Evolutionary conservation across 2,113 vertebrate genomes (phyloP).

Genomic region (Todiramphus chloris): DNA sequence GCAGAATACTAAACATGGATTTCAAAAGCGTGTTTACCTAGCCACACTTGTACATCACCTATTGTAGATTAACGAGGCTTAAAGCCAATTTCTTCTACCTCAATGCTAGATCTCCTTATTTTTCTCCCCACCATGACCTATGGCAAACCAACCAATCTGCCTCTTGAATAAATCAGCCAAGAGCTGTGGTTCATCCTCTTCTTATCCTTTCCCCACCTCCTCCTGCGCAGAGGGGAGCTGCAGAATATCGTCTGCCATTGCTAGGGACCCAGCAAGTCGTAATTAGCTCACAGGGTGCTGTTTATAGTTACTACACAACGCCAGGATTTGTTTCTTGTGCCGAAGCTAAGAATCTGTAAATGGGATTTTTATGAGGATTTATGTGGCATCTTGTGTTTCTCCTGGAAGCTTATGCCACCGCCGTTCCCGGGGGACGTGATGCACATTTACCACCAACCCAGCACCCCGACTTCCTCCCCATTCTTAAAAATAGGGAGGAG

Average conservation of each 20-base stretch:
- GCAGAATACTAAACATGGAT: constrained; percentile 48
- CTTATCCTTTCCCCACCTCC: neutral
- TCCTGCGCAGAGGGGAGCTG: neutral
- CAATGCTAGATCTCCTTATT: neutral
- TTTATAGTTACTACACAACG: constrained; percentile 59
- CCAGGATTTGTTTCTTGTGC: constrained; percentile 60
- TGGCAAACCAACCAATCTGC: constrained; percentile 1
- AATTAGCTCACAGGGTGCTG: constrained; percentile 59
- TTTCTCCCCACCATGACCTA: neutral
- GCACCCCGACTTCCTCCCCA: neutral
- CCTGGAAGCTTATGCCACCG: constrained; percentile 59
- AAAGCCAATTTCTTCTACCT: constrained; percentile 37
- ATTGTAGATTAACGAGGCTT: neutral
- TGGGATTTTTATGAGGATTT: constrained; percentile 69
- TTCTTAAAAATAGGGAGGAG: constrained; percentile 49
- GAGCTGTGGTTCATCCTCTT: neutral
- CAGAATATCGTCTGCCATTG: constrained; percentile 30
- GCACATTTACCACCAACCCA: constrained; percentile 39
- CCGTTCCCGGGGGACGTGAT: neutral
- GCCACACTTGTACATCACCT: neutral
- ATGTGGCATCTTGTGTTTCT: constrained; percentile 60
- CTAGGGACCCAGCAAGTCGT: constrained; percentile 39
- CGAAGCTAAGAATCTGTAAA: constrained; percentile 61
- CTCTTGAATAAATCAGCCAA: constrained; percentile 12
- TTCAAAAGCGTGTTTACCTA: constrained; percentile 44